Percentiles rank a stretch among this genome's conserved stretches.
These are phyloP conservation scores for Grapholita molesta DNA, from an alignment of 1,140 invertebrate genomes.

Conservation along the genomic window DNA sequence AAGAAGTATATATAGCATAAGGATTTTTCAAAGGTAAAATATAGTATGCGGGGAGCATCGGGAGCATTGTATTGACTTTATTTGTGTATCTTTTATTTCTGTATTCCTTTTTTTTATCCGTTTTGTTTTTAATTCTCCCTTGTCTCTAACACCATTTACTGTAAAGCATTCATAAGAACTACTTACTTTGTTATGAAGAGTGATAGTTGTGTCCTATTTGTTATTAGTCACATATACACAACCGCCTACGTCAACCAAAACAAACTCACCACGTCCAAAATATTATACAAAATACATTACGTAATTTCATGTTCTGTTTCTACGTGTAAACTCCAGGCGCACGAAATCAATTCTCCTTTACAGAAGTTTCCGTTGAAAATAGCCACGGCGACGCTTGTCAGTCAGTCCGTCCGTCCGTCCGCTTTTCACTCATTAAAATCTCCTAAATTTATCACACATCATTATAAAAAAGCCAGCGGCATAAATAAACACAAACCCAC, in stretches of 20 bases:
- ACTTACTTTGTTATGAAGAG: no score
- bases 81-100: no score
- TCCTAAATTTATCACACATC: conserved; percentile 5
- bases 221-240: no score
- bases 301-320: neutral
- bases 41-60: no score
- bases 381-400: neutral
- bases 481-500: neutral
- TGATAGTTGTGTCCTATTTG: no score
- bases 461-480: conserved; percentile 1
- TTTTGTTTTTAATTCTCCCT: no score
- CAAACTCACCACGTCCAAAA: neutral
- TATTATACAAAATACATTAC: neutral
- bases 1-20: no score
- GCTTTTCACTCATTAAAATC: neutral
- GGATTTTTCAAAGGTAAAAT: no score
- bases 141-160: no score
- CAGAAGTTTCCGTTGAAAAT: neutral
- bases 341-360: neutral
- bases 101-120: no score
- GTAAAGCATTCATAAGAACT: no score
- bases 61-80: no score
- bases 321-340: neutral
- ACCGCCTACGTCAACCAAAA: neutral
- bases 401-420: neutral